Conservation (phyloP, 2,888 invertebrate genomes). For the Callyntrura guangdongensis region DNA sequence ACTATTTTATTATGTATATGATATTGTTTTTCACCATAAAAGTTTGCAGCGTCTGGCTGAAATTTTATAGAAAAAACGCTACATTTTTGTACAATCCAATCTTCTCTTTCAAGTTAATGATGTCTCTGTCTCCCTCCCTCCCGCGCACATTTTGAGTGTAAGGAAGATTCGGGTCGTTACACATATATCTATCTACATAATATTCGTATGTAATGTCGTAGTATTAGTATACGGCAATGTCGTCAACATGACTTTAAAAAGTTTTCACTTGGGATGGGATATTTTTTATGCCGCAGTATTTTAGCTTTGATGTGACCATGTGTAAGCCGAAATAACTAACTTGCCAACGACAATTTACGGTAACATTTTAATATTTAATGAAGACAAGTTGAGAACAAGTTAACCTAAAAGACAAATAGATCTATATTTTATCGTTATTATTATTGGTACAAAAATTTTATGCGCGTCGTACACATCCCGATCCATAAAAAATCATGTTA, state of each 20-base stretch:
- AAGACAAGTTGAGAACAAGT: conserved; percentile 15
- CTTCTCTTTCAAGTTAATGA: conserved; percentile 15
- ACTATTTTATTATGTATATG: conserved; percentile 52
- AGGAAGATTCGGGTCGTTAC: conserved; percentile 45
- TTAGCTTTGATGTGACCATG: background rate
- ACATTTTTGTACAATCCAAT: conserved; percentile 24
- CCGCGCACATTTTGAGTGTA: conserved; percentile 1
- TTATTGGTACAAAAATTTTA: conserved; percentile 39
- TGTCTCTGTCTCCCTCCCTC: conserved; percentile 21
- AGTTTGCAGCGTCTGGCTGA: background rate
- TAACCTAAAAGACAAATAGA: conserved; percentile 13
- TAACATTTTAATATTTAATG: background rate
- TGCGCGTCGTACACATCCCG: background rate
- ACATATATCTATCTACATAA: background rate
- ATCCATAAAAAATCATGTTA: background rate
- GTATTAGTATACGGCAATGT: too few relatives aligned
- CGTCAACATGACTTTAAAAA: background rate
- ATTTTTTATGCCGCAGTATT: conserved; percentile 29
- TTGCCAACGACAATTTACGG: background rate
- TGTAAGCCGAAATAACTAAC: background rate
- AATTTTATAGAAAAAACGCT: background rate
- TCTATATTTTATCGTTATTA: conserved; percentile 42
- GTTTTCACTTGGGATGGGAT: conserved; percentile 17
- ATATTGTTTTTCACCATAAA: conserved; percentile 60
- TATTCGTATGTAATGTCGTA: background rate